A percentile compares a stretch with the other conserved stretches of the same genome.
These are phyloP conservation scores for Procambarus clarkii DNA, from an alignment of 1,140 invertebrate genomes.

Conservation along the genomic window DNA sequence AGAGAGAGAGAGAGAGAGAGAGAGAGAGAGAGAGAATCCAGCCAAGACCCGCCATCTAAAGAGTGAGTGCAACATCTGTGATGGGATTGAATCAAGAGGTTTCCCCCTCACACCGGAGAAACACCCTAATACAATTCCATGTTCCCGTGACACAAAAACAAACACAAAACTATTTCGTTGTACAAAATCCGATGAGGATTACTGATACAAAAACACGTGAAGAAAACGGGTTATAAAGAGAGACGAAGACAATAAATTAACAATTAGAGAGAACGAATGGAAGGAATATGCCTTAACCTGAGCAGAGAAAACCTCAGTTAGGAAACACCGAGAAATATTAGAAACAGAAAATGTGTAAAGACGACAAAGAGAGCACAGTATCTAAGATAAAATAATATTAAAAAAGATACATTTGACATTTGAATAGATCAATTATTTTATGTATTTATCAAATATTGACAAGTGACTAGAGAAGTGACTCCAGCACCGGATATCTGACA, in stretches of 20 bases:
- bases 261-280: not conserved
- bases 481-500: too few species aligned
- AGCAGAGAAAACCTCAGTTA: not conserved
- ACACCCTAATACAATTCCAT: too few species aligned
- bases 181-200: not conserved
- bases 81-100: not conserved
- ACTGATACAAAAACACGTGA: not conserved
- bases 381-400: too few species aligned
- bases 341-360: not conserved
- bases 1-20: conserved; percentile 3
- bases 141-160: too few species aligned
- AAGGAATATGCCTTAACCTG: not conserved
- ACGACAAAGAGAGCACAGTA: too few species aligned
- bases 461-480: too few species aligned
- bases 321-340: not conserved
- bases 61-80: not conserved
- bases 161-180: not conserved
- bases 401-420: too few species aligned
- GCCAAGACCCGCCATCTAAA: too few species aligned
- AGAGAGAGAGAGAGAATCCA: not conserved
- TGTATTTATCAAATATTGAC: too few species aligned
- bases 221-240: not conserved
- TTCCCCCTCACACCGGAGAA: too few species aligned
- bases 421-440: too few species aligned
- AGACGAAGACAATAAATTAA: not conserved